phyloP scores from a whole-genome alignment of 2,888 invertebrate species.

The Minunthozetes semirufus region DNA sequence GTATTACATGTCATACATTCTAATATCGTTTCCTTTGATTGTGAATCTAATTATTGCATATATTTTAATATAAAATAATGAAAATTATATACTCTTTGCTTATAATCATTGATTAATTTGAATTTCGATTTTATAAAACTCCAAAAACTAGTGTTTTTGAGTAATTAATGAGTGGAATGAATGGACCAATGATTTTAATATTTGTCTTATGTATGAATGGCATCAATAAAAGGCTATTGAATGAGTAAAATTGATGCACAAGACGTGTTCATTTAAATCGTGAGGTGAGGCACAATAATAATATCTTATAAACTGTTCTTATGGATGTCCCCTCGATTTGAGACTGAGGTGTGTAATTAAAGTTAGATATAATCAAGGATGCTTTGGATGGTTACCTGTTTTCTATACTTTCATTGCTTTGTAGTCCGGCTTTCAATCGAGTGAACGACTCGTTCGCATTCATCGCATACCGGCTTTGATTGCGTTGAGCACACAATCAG shows the following conservation, averaged over 20 bases:
- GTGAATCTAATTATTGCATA: neutral
- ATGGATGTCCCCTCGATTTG: slow-evolving; percentile 17
- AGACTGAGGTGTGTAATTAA: slow-evolving; percentile 23
- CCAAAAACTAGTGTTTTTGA: neutral
- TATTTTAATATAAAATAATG: too few species aligned
- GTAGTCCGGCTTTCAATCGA: too few species aligned
- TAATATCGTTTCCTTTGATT: neutral
- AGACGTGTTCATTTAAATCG: slow-evolving; percentile 26
- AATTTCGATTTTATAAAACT: neutral
- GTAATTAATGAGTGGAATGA: too few species aligned
- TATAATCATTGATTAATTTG: too few species aligned
- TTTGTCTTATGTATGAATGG: slow-evolving; percentile 17
- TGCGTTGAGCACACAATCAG: neutral
- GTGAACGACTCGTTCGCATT: too few species aligned
- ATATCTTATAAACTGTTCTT: slow-evolving; percentile 3
- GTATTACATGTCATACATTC: neutral
- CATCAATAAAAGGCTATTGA: neutral
- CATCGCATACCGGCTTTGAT: neutral
- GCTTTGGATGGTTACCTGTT: neutral
- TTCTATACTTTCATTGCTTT: neutral
- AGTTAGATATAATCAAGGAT: slow-evolving; percentile 26
- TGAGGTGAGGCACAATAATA: slow-evolving; percentile 13
- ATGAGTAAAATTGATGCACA: slow-evolving; percentile 14
- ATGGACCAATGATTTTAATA: slow-evolving; percentile 9
- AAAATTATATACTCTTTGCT: neutral